A percentile compares a stretch with the other conserved stretches of the same genome.
Evolutionary conservation across 2,888 invertebrate species (phyloP).

Genomic region (Acanthopleura granulata): DNA sequence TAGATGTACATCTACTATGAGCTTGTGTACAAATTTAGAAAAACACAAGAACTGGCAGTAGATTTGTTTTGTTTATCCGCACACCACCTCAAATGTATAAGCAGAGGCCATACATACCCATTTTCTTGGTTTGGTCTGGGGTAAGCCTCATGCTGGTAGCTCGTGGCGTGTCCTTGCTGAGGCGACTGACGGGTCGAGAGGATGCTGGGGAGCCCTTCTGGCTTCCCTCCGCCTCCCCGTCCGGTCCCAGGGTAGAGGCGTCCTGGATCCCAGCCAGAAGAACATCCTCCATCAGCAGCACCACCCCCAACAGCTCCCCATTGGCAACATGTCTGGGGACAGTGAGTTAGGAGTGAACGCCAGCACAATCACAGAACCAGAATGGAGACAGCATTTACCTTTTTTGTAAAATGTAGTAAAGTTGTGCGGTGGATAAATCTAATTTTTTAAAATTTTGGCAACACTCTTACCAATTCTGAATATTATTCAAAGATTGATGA

Average conservation of each 20-base stretch:
- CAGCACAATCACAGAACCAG: too few species aligned
- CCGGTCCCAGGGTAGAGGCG: slow-evolving; percentile 40
- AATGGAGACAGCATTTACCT: too few species aligned
- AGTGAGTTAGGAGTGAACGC: too few species aligned
- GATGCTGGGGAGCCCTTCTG: neutral
- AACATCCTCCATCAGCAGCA: slow-evolving; percentile 67
- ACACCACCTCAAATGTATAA: too few species aligned
- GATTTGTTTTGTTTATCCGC: too few species aligned
- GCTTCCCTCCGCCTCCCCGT: slow-evolving; percentile 31
- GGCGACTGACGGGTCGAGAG: slow-evolving; percentile 22
- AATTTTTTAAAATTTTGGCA: too few species aligned
- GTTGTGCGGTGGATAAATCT: too few species aligned
- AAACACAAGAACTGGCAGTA: too few species aligned
- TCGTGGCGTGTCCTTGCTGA: neutral
- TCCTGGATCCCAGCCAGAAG: slow-evolving; percentile 61
- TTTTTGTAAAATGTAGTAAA: too few species aligned
- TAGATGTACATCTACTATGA: too few species aligned
- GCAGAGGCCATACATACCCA: neutral
- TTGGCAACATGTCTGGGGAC: slow-evolving; percentile 64
- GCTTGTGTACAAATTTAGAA: too few species aligned
- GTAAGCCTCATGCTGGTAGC: neutral
- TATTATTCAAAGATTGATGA: neutral
- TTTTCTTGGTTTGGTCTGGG: neutral
- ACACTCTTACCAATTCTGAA: too few species aligned
- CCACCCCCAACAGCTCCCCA: slow-evolving; percentile 68